Base-by-base conservation (phyloP, 2,113 vertebrate species). In the Nibea albiflora region DNA sequence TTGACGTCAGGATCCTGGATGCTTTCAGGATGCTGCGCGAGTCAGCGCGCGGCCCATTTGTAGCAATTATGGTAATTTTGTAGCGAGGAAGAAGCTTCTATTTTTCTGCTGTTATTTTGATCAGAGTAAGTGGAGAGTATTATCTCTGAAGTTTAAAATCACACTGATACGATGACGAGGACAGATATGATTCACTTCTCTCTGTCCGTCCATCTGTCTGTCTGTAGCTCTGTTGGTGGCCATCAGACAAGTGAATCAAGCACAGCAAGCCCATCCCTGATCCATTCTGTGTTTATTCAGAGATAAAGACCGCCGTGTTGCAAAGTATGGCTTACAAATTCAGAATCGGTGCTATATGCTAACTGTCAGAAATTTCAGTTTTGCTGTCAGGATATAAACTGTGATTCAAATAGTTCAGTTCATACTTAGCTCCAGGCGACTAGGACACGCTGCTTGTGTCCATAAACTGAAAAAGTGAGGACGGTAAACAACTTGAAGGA, bases 51-150 rank as follows among this genome's bases (percentile, higher is more conserved):
- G 3, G 53, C 49, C 53, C 14, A 17, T 71, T 53, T 35, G 53
- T 22, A 12, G 67, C 24, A 74, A 39, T 84, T 78, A 77, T 70
- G 24, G 52, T 77, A 5, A 77, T 70, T 78, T 54, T 72, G 44
- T 5, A 39, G 61, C 17, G 4, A 17, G 8, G 50, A 31, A 58
- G 50, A 22, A 65, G 44, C 26, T 20, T 52, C 26, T 16, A 10
- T 74, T 28, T 58, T n/a, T 78, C 64, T 44, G 22, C 73, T 70
- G 52, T 69, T 54, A 66, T 73, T 68, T 42, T 50, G 44, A 75
- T 69, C 57, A 60, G 56, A 47, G 68, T 70, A 26, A 60, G 15
- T 42, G 58, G 19, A 50, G 22, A 5, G 3, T 9, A 35, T 77
- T 47, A 52, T 57, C 31, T n/a, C 54, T 57, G 7, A 11, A 8